Base-by-base conservation (phyloP, 2,113 vertebrate species). In the Ariopsis seemanni region DNA sequence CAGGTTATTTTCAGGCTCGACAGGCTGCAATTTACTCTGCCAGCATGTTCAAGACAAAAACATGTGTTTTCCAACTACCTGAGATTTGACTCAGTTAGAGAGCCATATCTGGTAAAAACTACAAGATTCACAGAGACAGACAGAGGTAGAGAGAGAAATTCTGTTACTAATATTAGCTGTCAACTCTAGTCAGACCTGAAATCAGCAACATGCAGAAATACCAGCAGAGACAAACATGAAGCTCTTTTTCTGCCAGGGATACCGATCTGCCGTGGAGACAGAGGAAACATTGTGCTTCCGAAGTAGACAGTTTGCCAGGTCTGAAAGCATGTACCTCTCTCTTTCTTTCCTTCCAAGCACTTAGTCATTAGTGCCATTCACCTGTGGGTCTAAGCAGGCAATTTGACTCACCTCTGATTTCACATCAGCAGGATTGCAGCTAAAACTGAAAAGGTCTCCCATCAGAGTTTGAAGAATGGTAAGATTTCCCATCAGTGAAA, bases 131-230 rank as follows among this genome's bases (percentile, higher is more conserved):
- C 3, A 80, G 34, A 52, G 75, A 50, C 57, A 83, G 57, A 30
- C 10, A 3, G 55, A n/a, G 18, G 65, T 65, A 69, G 53, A 71
- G 60, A 50, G 17, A 27, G 17, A 42, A 83, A 77, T 77, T 77
- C 71, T 55, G 81, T 84, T 78, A 63, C 18, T 77, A 63, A 83
- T 78, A 63, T 87, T 62, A 83, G n/a, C 86, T 25, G 81, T 87
- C 86, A 77, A 22, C 27, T 5, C 71, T 42, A 77, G 81, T 78
- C 71, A 78, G 7, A 87, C 55, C 30, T 34, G 42, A 82, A 74
- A 75, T 30, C 30, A 48, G n/a, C 22, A 63, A 25, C 42, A 53
- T 20, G 71, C n/a, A 34, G 69, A 65, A 87, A 83, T 77, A 42
- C 27, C 69, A 83, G 22, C 57, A 77, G 69, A 83, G 60, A 74